A percentile compares a stretch with the other conserved stretches of the same genome.
phyloP scores from a whole-genome alignment of 2,797 vertebrate species.

The Enteromius thamalakanensis region DNA sequence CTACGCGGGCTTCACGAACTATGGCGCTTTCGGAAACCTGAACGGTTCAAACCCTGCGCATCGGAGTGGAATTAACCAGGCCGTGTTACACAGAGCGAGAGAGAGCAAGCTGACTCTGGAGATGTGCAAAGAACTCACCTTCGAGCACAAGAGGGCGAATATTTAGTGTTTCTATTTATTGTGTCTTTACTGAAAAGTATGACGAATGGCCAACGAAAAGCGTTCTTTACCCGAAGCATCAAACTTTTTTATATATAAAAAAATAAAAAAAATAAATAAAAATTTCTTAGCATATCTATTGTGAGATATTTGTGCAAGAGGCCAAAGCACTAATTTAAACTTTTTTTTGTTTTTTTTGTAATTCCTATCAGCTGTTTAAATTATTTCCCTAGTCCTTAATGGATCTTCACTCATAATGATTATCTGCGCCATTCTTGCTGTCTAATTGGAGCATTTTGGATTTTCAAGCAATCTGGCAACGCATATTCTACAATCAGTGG shows the following conservation, averaged over 20 bases:
- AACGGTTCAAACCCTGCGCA: conserved; percentile 73
- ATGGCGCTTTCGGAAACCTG: conserved; percentile 82
- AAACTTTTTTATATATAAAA: conserved; percentile 47
- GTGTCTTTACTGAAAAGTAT: conserved; percentile 69
- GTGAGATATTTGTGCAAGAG: conserved; percentile 46
- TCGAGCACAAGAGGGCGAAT: conserved; percentile 86
- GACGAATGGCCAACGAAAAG: not conserved
- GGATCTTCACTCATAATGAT: not conserved
- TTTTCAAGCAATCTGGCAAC: not conserved
- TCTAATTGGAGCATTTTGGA: not conserved
- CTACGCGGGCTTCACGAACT: conserved; percentile 88
- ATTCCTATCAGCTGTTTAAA: conserved; percentile 12
- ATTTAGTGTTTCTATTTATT: conserved; percentile 75
- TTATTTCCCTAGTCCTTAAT: not conserved
- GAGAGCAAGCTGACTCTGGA: conserved; percentile 83
- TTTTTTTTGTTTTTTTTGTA: not conserved
- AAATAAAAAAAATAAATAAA: conserved; percentile 33
- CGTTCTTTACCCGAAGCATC: not conserved
- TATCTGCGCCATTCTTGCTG: not conserved
- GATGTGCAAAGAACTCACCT: conserved; percentile 82
- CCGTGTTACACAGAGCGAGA: conserved; percentile 84
- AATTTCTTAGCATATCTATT: conserved; percentile 23
- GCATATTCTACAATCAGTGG: conserved; percentile 1
- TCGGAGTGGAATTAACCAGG: conserved; percentile 90
- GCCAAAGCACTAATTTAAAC: conserved; percentile 52